Conservation (phyloP, 2,113 vertebrate genomes). For the Pygoscelis adeliae region DNA sequence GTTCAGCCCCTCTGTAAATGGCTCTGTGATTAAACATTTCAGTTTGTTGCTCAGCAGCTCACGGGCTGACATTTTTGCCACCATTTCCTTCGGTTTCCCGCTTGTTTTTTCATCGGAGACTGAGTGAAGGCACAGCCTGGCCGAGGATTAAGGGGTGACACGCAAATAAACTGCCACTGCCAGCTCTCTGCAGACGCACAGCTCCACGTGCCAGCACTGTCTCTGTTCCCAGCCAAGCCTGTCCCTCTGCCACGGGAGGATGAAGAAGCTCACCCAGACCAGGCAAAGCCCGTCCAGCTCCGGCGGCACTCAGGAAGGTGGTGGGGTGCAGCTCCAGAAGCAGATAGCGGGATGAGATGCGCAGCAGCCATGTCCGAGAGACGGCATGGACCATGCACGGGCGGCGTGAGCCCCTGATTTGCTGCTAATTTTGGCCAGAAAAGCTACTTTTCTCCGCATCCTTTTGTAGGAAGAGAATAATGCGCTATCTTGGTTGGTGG, state of each 20-base stretch:
- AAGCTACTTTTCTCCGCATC: background rate
- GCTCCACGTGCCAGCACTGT: fast-evolving
- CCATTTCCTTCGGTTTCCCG: fast-evolving
- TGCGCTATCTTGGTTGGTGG: background rate
- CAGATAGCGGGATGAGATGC: fast-evolving
- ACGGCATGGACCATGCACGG: fast-evolving
- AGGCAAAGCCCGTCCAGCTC: fast-evolving
- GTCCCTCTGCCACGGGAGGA: fast-evolving
- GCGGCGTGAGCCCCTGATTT: fast-evolving
- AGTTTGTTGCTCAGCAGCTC: background rate
- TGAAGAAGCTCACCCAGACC: background rate
- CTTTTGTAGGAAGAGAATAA: background rate
- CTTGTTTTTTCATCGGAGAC: background rate
- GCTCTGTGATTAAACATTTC: background rate
- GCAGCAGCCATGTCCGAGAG: fast-evolving
- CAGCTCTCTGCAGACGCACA: background rate
- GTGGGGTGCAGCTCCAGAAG: background rate
- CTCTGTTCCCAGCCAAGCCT: background rate
- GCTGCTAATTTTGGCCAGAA: background rate
- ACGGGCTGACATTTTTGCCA: background rate
- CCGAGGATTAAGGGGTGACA: background rate
- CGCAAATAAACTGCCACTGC: fast-evolving
- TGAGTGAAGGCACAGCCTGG: background rate
- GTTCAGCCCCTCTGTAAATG: background rate
- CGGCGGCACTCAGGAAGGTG: fast-evolving